phyloP scores from a whole-genome alignment of 1,140 invertebrate species.

The Achatina immaculata region DNA sequence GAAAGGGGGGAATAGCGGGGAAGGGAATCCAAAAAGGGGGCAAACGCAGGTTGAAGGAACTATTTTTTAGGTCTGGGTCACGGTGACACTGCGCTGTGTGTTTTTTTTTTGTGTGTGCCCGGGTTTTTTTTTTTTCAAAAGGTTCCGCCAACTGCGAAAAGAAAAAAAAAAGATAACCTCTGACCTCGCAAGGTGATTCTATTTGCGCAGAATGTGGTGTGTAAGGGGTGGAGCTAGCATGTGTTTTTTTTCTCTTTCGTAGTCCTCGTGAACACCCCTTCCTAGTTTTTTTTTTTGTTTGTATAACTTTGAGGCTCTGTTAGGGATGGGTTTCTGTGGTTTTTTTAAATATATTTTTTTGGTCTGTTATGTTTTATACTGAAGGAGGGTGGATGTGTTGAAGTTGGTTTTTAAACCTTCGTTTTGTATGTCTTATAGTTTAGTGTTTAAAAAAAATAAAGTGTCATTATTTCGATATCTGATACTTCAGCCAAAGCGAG shows the following conservation, averaged over 20 bases:
- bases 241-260: neutral
- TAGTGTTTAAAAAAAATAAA: too few relatives aligned
- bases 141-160: slow-evolving; percentile 2
- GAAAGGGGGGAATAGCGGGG: neutral
- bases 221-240: neutral
- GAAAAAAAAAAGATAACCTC: neutral
- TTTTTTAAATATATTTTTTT: too few relatives aligned
- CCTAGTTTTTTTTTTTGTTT: too few relatives aligned
- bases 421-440: too few relatives aligned
- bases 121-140: neutral
- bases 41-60: neutral
- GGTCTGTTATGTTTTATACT: too few relatives aligned
- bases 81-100: neutral
- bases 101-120: neutral
- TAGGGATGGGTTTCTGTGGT: neutral
- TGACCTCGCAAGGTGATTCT: slow-evolving; percentile 21
- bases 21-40: neutral
- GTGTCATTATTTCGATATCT: too few relatives aligned
- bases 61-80: slow-evolving; percentile 32
- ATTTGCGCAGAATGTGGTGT: neutral
- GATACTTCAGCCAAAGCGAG: neutral
- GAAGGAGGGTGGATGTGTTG: too few relatives aligned
- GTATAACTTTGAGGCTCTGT: neutral
- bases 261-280: neutral
- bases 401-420: too few relatives aligned